Conservation (phyloP, 2,888 invertebrate genomes). For the Lamellibrachia satsuma region DNA sequence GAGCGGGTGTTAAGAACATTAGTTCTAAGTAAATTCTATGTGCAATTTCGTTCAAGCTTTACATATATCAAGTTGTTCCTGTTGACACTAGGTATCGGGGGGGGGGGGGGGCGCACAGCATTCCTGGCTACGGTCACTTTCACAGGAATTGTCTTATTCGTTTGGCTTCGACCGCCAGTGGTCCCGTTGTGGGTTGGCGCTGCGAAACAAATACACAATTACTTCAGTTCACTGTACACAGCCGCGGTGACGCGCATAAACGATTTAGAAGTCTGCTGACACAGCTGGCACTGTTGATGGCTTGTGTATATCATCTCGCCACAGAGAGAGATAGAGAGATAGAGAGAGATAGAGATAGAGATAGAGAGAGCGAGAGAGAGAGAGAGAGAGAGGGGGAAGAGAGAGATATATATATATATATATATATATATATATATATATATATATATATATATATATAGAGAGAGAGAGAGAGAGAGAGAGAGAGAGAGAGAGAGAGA, state of each 20-base stretch:
- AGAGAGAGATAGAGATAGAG: too few species aligned
- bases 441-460: too few species aligned
- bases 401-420: too few species aligned
- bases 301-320: not conserved
- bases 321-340: too few species aligned
- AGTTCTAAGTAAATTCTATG: not conserved
- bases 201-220: not conserved
- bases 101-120: too few species aligned
- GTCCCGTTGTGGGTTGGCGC: constrained; percentile 8
- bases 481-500: too few species aligned
- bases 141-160: not conserved
- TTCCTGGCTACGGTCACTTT: not conserved
- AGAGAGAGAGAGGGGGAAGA: too few species aligned
- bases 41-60: not conserved
- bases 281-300: not conserved
- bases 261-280: not conserved
- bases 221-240: not conserved
- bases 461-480: too few species aligned
- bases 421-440: too few species aligned
- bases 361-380: too few species aligned
- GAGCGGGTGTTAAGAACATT: not conserved
- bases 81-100: not conserved
- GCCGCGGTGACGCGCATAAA: not conserved
- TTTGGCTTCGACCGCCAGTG: not conserved
- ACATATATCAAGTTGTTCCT: not conserved